Percentiles rank a stretch among this genome's conserved stretches.
These are phyloP conservation scores for Agraylea sexmaculata DNA, from an alignment of 1,140 invertebrate species.

Conservation along the genomic window DNA sequence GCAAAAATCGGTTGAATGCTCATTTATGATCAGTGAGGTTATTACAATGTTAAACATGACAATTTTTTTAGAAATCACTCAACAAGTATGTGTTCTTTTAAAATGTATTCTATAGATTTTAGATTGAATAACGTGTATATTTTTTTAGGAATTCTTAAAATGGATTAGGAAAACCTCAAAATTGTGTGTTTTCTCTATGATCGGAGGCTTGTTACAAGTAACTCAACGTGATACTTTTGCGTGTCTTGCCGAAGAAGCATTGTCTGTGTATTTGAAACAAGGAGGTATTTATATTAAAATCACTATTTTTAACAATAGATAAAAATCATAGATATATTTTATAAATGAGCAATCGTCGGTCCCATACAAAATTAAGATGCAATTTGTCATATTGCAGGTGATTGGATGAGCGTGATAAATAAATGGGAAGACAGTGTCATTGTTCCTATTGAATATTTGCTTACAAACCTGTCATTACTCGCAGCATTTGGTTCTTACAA, in stretches of 20 bases:
- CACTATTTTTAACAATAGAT: conserved; percentile 2
- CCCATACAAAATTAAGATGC: no score
- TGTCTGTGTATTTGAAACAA: conserved; percentile 14
- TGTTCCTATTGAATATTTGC: conserved; percentile 12
- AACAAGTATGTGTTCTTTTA: conserved; percentile 9
- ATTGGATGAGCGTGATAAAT: conserved; percentile 13
- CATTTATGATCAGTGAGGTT: conserved; percentile 11
- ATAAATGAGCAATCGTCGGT: no score
- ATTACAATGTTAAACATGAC: conserved; percentile 17
- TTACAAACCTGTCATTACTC: conserved; percentile 7
- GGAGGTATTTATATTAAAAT: conserved; percentile 8
- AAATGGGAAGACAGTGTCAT: conserved; percentile 16
- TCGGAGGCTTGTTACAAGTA: conserved; percentile 12
- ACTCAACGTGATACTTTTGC: conserved; percentile 15
- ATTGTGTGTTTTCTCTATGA: conserved; percentile 10
- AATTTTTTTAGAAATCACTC: conserved; percentile 10
- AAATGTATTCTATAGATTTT: not conserved
- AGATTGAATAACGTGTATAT: conserved; percentile 1
- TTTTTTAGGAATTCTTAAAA: conserved; percentile 16
- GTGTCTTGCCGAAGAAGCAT: conserved; percentile 9
- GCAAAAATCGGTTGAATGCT: conserved; percentile 12
- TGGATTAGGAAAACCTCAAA: conserved; percentile 14
- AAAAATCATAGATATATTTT: conserved; percentile 1
- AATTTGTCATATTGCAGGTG: conserved; percentile 8
- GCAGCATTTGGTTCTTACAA: conserved; percentile 13